phyloP scores from a whole-genome alignment of 2,797 vertebrate species.

The Hirundo rustica region DNA sequence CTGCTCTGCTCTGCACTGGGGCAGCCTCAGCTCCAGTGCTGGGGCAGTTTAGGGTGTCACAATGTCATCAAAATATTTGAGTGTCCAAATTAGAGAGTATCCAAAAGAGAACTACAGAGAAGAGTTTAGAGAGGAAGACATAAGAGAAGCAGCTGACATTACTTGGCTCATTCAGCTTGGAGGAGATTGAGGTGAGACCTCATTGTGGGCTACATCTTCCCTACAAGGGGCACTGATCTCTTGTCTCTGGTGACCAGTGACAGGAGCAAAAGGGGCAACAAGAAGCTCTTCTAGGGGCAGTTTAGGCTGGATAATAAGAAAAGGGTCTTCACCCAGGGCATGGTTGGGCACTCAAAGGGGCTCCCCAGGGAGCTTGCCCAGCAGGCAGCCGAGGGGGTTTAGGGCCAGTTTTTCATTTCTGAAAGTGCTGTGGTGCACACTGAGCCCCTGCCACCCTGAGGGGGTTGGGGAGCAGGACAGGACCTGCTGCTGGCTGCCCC shows the following conservation, averaged over 20 bases:
- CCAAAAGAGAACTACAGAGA: not conserved
- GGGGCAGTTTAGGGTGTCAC: not conserved
- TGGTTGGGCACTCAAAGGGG: rapidly evolving
- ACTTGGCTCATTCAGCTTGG: not conserved
- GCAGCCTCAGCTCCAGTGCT: rapidly evolving
- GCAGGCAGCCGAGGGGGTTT: not conserved
- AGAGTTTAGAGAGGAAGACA: not conserved
- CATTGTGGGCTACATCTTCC: too few relatives aligned
- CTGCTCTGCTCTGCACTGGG: not conserved
- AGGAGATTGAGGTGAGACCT: not conserved
- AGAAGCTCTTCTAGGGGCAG: too few relatives aligned
- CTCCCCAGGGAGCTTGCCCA: too few relatives aligned
- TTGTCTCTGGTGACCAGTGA: not conserved
- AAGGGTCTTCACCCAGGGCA: rapidly evolving
- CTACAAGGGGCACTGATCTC: not conserved
- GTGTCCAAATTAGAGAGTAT: too few relatives aligned
- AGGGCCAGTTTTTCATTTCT: not conserved
- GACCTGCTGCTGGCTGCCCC: not conserved
- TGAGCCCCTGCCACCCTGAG: not conserved
- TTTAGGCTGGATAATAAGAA: not conserved
- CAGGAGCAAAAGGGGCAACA: not conserved
- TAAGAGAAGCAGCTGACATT: not conserved
- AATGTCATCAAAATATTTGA: not conserved
- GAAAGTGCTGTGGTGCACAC: not conserved
- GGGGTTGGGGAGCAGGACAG: not conserved